Conservation (phyloP, 1,140 invertebrate species). For the Pectinophora gossypiella region DNA sequence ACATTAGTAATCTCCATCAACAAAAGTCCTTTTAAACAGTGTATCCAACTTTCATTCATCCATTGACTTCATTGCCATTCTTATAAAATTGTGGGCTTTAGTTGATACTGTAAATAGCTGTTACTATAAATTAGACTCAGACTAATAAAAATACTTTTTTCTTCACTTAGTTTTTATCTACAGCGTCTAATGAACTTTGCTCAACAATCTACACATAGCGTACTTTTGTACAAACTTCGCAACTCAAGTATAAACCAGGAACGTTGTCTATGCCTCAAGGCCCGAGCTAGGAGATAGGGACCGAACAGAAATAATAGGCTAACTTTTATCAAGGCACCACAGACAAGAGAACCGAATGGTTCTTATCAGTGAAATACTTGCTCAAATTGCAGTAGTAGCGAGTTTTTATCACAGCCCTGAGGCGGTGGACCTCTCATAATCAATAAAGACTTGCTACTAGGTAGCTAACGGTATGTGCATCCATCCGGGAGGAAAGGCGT, state of each 20-base stretch:
- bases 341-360: background rate
- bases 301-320: background rate
- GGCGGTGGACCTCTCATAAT: background rate
- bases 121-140: no score
- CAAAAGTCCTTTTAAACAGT: no score
- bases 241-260: background rate
- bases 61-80: no score
- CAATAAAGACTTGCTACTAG: background rate
- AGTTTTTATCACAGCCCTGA: background rate
- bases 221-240: no score
- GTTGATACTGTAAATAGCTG: no score
- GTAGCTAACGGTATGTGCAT: background rate
- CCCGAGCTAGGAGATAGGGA: background rate
- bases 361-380: background rate
- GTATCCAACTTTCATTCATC: no score
- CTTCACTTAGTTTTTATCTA: no score
- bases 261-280: background rate
- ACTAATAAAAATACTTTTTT: no score
- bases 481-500: background rate
- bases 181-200: no score
- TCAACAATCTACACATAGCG: no score
- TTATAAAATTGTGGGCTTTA: no score
- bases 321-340: background rate
- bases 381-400: background rate
- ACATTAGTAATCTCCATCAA: no score